Evolutionary conservation across 1,140 invertebrate genomes (phyloP).

Genomic region (Hormaphis cornu): DNA sequence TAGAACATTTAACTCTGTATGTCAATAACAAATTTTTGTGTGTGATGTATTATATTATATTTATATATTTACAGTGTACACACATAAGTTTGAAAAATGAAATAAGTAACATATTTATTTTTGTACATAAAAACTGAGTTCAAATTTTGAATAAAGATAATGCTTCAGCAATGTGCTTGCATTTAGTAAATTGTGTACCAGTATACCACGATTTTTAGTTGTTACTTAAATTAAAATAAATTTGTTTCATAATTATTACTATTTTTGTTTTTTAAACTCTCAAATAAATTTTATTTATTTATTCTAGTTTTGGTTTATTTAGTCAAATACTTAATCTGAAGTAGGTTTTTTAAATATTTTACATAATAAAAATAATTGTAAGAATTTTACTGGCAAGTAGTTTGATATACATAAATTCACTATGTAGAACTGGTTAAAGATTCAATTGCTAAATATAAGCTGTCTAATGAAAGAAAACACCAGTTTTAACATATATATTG

Average conservation of each 20-base stretch:
- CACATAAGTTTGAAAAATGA: too few species aligned
- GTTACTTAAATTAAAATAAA: constrained; percentile 27
- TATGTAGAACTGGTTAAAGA: too few species aligned
- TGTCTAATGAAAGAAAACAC: too few species aligned
- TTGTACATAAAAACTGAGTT: constrained; percentile 24
- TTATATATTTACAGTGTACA: constrained; percentile 18
- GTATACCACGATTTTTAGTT: constrained; percentile 2
- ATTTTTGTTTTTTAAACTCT: background rate
- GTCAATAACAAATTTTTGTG: constrained; percentile 5
- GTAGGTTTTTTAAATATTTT: too few species aligned
- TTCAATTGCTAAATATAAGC: too few species aligned
- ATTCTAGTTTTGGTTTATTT: background rate
- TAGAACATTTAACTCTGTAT: constrained; percentile 28
- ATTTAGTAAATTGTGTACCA: constrained; percentile 14
- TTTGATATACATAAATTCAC: too few species aligned
- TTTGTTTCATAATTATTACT: background rate
- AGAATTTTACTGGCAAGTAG: too few species aligned
- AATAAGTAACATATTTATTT: constrained; percentile 26
- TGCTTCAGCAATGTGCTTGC: constrained; percentile 10
- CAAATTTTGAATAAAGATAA: constrained; percentile 19
- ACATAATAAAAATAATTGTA: too few species aligned
- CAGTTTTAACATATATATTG: too few species aligned
- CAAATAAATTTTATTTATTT: background rate
- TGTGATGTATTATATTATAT: too few species aligned
- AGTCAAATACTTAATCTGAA: background rate